Base-by-base conservation (phyloP, 2,113 vertebrate species). In the Trematocara stigmaticum region DNA sequence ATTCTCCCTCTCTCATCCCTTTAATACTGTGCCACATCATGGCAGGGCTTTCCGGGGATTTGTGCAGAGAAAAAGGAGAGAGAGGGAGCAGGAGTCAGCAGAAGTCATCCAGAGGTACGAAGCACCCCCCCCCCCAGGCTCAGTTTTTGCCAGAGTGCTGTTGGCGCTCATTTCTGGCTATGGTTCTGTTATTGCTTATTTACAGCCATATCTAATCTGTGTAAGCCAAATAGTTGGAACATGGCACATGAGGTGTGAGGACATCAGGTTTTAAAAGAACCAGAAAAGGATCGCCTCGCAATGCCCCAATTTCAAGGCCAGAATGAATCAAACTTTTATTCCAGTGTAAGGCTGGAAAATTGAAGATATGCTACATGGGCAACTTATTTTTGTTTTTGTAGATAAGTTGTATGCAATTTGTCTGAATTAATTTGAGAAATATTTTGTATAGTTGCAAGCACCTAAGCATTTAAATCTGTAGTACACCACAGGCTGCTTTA, bases 11-110 rank as follows among this genome's bases (percentile, higher is more conserved):
- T 87, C 87, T 92, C 85, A 86, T 93, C 88, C 89, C 87, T 90
- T 93, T 93, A 92, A 96, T 85, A 86, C 88, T 93, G 84, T 93
- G 92, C 90, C 93, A 91, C 93, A 95, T 97, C 97, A 97, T 95
- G 96, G 94, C 97, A 98, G 97, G 97, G 97, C 97, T 45, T 98
- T 98, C 96, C 97, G 97, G 95, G 97, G 97, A 96, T 97, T 97
- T 97, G 96, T 97, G 91, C 97, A 97, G 94, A 97, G 97, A 97
- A 98, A 98, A 94, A 97, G 97, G 92, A 96, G 97, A 95, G 97
- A 97, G 92, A 96, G 96, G 89, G 97, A 97, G 94, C 96, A 96
- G 94, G 97, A 97, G 93, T 97, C 97, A 18, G 97, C 97, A 52
- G 95, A 92, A 88, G 92, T 98, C 94, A 97, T 97, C 91, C 97